Evolutionary conservation across 37 sponge, comb jelly and placozoan species (phyloP).

Genomic region (Haliclona indistincta): DNA sequence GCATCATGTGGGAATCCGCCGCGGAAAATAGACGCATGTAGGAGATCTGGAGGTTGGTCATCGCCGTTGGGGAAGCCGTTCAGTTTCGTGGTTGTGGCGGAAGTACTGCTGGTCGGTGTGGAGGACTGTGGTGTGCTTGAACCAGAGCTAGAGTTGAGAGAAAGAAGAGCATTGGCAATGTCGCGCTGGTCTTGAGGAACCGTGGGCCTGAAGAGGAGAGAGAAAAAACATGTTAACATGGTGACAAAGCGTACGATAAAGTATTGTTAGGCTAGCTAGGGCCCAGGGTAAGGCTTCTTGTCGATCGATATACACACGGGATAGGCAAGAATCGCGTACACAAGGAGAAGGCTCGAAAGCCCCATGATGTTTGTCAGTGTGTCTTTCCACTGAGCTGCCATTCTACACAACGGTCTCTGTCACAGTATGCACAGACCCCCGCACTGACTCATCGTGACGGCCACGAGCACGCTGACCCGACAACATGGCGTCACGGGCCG

Average conservation of each 20-base stretch:
- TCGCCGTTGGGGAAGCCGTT: slow-evolving; percentile 7
- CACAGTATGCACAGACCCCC: too few relatives aligned
- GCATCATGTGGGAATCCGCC: not conserved
- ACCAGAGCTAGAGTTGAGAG: slow-evolving; percentile 23
- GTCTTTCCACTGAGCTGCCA: too few relatives aligned
- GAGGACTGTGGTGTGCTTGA: slow-evolving; percentile 17
- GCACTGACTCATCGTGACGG: too few relatives aligned
- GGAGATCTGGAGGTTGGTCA: not conserved
- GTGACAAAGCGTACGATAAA: not conserved
- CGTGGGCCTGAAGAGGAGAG: slow-evolving; percentile 39
- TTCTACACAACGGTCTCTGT: too few relatives aligned
- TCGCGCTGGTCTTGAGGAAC: slow-evolving; percentile 34
- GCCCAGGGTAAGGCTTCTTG: too few relatives aligned
- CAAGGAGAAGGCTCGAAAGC: not conserved
- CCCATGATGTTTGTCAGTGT: too few relatives aligned
- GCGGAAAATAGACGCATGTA: not conserved
- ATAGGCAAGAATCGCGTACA: not conserved
- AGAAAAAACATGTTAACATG: not conserved
- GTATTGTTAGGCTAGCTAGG: too few relatives aligned
- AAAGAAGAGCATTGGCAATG: slow-evolving; percentile 60
- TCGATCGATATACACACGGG: too few relatives aligned
- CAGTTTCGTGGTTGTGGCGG: not conserved
- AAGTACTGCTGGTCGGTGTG: slow-evolving; percentile 19
- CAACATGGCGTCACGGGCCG: too few relatives aligned
- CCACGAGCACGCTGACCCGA: too few relatives aligned